phyloP scores from a whole-genome alignment of 35 echinoderm and acorn worm genomes.

The Apostichopus japonicus region DNA sequence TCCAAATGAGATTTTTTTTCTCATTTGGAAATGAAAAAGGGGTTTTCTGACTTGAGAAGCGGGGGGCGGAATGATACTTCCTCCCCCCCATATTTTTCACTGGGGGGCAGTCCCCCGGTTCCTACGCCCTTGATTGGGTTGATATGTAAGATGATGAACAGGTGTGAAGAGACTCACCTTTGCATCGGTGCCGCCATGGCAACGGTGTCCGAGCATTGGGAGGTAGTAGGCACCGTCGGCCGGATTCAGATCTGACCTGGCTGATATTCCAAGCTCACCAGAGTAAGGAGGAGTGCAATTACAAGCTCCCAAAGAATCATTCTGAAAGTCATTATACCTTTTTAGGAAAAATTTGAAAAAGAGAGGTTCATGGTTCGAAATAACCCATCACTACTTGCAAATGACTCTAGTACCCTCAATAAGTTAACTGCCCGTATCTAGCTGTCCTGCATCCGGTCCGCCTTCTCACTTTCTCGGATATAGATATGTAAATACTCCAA shows the following conservation, averaged over 20 bases:
- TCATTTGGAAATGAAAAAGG: too few species aligned
- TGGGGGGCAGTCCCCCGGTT: too few species aligned
- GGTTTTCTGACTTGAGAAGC: too few species aligned
- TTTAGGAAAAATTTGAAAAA: neutral
- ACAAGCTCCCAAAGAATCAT: conserved; percentile 79
- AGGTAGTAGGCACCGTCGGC: conserved; percentile 78
- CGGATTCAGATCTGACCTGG: conserved; percentile 85
- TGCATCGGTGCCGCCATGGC: conserved; percentile 94
- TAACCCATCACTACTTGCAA: neutral
- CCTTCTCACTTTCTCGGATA: too few species aligned
- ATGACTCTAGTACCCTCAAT: neutral
- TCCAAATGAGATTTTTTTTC: too few species aligned
- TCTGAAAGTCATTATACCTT: conserved; percentile 95
- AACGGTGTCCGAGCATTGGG: conserved; percentile 61
- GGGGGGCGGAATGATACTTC: too few species aligned
- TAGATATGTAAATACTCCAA: too few species aligned
- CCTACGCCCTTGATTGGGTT: too few species aligned
- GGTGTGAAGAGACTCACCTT: conserved; percentile 64
- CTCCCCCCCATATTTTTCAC: too few species aligned
- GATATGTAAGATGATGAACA: neutral
- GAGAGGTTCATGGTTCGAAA: neutral
- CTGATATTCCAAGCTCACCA: conserved; percentile 68
- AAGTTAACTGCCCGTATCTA: neutral
- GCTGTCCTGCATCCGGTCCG: too few species aligned
- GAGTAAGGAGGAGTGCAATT: conserved; percentile 97